Evolutionary conservation across 2,888 invertebrate genomes (phyloP).

Genomic region (Dorcus hopei): DNA sequence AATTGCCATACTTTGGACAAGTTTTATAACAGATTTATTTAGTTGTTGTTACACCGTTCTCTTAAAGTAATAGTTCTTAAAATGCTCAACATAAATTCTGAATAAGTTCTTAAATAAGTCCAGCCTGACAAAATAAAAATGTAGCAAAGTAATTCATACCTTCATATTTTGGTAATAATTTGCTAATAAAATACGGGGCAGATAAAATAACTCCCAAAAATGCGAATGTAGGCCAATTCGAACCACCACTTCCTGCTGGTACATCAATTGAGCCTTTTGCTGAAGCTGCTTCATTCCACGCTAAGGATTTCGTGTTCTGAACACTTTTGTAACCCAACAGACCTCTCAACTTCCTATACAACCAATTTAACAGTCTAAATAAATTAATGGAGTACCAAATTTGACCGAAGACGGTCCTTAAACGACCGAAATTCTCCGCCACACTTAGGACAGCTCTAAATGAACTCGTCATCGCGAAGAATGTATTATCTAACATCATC

Average conservation of each 20-base stretch:
- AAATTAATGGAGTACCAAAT: constrained; percentile 86
- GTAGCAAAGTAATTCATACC: constrained; percentile 43
- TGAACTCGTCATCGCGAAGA: constrained; percentile 91
- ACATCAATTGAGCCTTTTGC: constrained; percentile 34
- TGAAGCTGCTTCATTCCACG: constrained; percentile 50
- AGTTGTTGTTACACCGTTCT: not conserved
- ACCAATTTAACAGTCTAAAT: constrained; percentile 75
- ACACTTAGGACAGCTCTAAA: constrained; percentile 94
- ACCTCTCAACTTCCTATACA: constrained; percentile 71
- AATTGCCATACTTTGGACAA: no score
- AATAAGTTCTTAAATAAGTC: not conserved
- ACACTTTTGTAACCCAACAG: constrained; percentile 60
- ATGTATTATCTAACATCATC: constrained; percentile 96
- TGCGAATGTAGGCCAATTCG: constrained; percentile 84
- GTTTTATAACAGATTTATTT: no score
- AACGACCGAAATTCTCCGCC: constrained; percentile 88
- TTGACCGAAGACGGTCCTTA: constrained; percentile 79
- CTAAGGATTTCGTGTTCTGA: constrained; percentile 34
- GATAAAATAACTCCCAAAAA: constrained; percentile 87
- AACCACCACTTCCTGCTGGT: constrained; percentile 46
- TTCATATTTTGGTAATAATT: constrained; percentile 67
- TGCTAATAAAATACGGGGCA: constrained; percentile 89
- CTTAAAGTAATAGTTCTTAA: not conserved
- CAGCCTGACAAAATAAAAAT: not conserved
- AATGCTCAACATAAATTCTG: not conserved